Evolutionary conservation across 2,888 invertebrate species (phyloP).

Genomic region (Papilio gigon): DNA sequence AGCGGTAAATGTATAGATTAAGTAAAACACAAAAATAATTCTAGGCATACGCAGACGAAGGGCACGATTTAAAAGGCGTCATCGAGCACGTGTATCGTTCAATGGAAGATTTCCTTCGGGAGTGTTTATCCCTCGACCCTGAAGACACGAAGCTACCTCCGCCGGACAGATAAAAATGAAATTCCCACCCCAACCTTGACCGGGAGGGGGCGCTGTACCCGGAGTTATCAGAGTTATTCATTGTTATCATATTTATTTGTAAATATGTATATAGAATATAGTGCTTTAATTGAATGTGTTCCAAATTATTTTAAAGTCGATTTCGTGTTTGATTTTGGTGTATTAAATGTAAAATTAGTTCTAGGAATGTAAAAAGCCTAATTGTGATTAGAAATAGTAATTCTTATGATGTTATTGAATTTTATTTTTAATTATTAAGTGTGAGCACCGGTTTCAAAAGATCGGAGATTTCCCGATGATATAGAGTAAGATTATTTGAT

Average conservation of each 20-base stretch:
- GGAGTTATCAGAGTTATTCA: constrained; percentile 41
- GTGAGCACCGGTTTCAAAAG: constrained; percentile 54
- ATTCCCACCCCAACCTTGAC: constrained; percentile 27
- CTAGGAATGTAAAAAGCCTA: constrained; percentile 45
- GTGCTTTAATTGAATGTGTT: constrained; percentile 80
- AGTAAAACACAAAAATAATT: constrained; percentile 52
- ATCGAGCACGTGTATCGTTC: constrained; percentile 95
- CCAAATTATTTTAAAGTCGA: constrained; percentile 61
- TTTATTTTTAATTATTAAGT: constrained; percentile 54
- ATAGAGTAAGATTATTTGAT: constrained; percentile 29
- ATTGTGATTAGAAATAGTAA: constrained; percentile 58
- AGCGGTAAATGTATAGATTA: neutral
- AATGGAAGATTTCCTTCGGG: constrained; percentile 95
- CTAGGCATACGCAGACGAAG: constrained; percentile 96
- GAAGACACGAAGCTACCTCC: constrained; percentile 86
- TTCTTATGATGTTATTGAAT: constrained; percentile 51
- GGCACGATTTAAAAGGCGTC: constrained; percentile 91
- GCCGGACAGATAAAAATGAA: constrained; percentile 77
- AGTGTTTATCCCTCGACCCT: constrained; percentile 94
- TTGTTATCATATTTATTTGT: constrained; percentile 69
- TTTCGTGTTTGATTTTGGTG: constrained; percentile 50
- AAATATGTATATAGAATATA: constrained; percentile 78
- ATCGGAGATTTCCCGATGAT: constrained; percentile 4
- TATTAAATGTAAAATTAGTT: constrained; percentile 26
- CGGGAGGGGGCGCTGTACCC: constrained; percentile 24